These are phyloP conservation scores for Neogobius melanostomus DNA, from an alignment of 2,113 vertebrate genomes.

Conservation along the genomic window DNA sequence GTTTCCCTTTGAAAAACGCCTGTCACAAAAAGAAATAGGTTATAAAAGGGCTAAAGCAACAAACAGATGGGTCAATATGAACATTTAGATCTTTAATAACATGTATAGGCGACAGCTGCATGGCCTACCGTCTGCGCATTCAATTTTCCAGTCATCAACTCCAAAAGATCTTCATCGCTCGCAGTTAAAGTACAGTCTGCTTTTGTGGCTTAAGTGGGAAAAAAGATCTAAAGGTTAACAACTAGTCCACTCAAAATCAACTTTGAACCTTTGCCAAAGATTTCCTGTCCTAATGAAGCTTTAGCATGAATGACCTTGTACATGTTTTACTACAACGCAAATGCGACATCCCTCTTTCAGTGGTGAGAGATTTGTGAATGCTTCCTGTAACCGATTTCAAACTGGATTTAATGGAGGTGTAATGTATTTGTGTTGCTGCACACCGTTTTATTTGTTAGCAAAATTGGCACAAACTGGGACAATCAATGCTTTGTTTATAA, in stretches of 20 bases:
- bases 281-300: not conserved
- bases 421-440: not conserved
- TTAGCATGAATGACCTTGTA: not conserved
- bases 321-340: not conserved
- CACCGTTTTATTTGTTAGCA: not conserved
- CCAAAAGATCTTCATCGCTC: constrained; percentile 84
- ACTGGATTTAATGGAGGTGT: not conserved
- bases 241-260: not conserved
- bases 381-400: not conserved
- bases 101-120: not conserved
- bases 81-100: not conserved
- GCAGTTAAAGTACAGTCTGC: constrained; percentile 88
- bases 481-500: not conserved
- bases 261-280: not conserved
- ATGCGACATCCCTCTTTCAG: not conserved
- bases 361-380: too few species aligned
- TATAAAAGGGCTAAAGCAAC: not conserved
- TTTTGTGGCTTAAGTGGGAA: constrained; percentile 78
- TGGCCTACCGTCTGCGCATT: constrained; percentile 85
- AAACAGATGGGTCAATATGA: not conserved
- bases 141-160: constrained; percentile 91
- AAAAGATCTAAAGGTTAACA: not conserved
- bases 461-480: not conserved
- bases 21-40: constrained; percentile 22
- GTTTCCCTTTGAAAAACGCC: constrained; percentile 93